Evolutionary conservation across 2,888 invertebrate species (phyloP).

Genomic region (Dolomedes plantarius): DNA sequence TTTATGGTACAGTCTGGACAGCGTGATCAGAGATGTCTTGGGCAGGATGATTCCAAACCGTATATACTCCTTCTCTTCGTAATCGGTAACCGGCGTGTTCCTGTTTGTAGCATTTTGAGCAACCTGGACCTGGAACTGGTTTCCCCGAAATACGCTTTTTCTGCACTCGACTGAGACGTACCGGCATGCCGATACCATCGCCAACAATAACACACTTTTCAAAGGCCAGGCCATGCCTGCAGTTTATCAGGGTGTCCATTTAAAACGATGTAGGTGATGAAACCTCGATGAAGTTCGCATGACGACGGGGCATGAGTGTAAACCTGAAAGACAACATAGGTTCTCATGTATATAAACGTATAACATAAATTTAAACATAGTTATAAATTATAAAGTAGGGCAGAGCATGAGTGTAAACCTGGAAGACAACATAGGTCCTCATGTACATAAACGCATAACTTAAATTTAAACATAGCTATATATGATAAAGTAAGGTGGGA

Average conservation of each 20-base stretch:
- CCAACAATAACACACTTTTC: slow-evolving; percentile 32
- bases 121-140: neutral
- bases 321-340: neutral
- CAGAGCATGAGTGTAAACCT: neutral
- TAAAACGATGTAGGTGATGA: neutral
- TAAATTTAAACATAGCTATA: no score
- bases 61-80: slow-evolving; percentile 43
- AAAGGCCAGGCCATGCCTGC: slow-evolving; percentile 58
- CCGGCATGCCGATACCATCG: neutral
- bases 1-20: slow-evolving; percentile 68
- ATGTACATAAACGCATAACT: no score
- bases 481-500: no score
- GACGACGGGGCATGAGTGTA: neutral
- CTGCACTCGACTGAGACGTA: neutral
- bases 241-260: neutral
- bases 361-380: no score
- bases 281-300: neutral
- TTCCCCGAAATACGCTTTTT: slow-evolving; percentile 21
- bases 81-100: neutral
- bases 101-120: no score
- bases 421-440: no score
- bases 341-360: no score
- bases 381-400: no score
- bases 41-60: slow-evolving; percentile 73
- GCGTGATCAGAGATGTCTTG: slow-evolving; percentile 71